Evolutionary conservation across 2,113 vertebrate genomes (phyloP).

Genomic region (Glareola pratincola): DNA sequence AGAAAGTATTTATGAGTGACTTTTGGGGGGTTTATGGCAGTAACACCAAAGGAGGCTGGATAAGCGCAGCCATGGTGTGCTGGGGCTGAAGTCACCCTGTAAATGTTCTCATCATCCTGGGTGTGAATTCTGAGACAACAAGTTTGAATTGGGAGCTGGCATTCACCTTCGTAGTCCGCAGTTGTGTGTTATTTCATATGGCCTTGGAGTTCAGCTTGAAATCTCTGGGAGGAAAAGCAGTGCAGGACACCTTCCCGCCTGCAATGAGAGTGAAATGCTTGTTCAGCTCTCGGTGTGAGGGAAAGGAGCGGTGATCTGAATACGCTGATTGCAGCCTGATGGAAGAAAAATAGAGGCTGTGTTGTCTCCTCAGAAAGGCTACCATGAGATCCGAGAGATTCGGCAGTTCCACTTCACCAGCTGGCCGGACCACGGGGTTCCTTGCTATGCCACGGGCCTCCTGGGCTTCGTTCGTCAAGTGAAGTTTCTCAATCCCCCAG

Average conservation of each 20-base stretch:
- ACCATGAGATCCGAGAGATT: slow-evolving; percentile 95
- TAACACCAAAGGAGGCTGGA: not conserved
- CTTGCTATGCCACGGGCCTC: slow-evolving; percentile 93
- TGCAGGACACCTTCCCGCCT: fast-evolving
- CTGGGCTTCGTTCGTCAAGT: slow-evolving; percentile 95
- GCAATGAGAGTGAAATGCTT: fast-evolving
- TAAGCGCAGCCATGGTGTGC: not conserved
- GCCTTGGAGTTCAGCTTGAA: not conserved
- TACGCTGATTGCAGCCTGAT: fast-evolving
- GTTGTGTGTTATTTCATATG: fast-evolving
- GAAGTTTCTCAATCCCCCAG: slow-evolving; percentile 94
- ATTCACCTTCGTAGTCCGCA: not conserved
- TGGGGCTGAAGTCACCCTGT: not conserved
- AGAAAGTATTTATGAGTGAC: not conserved
- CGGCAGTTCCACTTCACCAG: slow-evolving; percentile 98
- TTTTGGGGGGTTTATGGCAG: not conserved
- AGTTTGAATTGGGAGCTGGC: not conserved
- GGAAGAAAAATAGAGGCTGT: slow-evolving; percentile 29
- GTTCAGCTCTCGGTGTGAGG: fast-evolving
- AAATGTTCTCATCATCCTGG: not conserved
- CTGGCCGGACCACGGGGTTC: slow-evolving; percentile 97
- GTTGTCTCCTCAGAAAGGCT: slow-evolving; percentile 89
- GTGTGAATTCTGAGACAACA: not conserved
- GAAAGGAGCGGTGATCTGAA: not conserved
- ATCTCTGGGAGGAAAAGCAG: fast-evolving